Conservation (phyloP, 2,888 invertebrate species). For the Cosmopolites sordidus region DNA sequence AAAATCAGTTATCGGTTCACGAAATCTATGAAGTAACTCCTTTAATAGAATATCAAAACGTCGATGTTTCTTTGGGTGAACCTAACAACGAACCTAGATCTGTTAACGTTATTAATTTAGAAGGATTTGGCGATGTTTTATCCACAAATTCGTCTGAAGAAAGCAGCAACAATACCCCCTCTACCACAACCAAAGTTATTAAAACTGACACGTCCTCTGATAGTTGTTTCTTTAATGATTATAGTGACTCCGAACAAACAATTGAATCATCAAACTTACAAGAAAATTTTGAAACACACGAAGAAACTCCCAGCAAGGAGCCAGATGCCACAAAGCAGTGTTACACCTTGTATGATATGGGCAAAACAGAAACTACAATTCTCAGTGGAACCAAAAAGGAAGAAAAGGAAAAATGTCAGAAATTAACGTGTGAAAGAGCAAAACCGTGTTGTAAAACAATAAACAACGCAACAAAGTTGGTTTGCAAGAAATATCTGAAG, state of each 20-base stretch:
- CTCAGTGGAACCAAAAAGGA: no score
- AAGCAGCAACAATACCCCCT: background rate
- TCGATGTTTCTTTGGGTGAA: constrained; percentile 5
- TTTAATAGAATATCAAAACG: constrained; percentile 4
- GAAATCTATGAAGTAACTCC: background rate
- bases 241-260: constrained; percentile 22
- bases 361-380: background rate
- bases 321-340: no score
- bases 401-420: background rate
- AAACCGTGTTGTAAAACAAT: background rate
- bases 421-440: background rate
- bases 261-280: constrained; percentile 21
- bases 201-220: constrained; percentile 5
- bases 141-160: background rate
- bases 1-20: background rate
- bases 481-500: background rate
- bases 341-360: background rate
- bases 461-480: background rate
- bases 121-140: constrained; percentile 11
- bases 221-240: constrained; percentile 15
- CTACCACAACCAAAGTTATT: background rate
- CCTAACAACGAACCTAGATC: constrained; percentile 16
- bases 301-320: background rate
- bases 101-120: constrained; percentile 10
- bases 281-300: constrained; percentile 12